Percentiles rank a stretch among this genome's conserved stretches.
phyloP scores from a whole-genome alignment of 2,797 vertebrate genomes.

The Dryobates pubescens region DNA sequence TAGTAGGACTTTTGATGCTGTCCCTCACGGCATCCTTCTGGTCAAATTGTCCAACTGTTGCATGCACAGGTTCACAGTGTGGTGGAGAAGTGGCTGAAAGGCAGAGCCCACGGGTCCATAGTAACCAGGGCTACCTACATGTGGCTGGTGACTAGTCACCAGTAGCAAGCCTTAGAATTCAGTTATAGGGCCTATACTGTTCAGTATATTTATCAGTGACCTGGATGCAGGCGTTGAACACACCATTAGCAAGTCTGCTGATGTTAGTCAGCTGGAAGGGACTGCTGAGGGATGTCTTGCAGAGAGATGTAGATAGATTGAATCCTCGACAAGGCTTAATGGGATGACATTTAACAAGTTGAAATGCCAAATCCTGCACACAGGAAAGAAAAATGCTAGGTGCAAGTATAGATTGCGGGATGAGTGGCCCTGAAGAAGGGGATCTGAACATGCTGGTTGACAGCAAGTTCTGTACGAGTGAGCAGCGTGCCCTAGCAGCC shows the following conservation, averaged over 20 bases:
- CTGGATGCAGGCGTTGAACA: neutral
- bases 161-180: neutral
- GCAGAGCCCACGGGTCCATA: neutral
- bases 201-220: neutral
- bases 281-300: neutral
- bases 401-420: neutral
- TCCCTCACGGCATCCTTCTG: neutral
- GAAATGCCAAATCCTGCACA: neutral
- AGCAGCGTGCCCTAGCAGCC: too few species aligned
- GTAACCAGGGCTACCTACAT: neutral
- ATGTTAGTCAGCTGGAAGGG: neutral
- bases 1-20: neutral
- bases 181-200: neutral
- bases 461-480: too few species aligned
- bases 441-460: too few species aligned
- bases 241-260: neutral
- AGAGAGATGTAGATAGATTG: neutral
- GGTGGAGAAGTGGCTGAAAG: neutral
- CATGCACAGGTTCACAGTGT: accelerated
- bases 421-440: too few species aligned
- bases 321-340: neutral
- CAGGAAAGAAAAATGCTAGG: accelerated
- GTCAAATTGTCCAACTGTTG: neutral
- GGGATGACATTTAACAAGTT: neutral
- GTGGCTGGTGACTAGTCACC: neutral